Evolutionary conservation across 2,888 invertebrate genomes (phyloP), one percentile per base, ranked within the genome.

Genomic region (Ichneumon xanthorius): DNA sequence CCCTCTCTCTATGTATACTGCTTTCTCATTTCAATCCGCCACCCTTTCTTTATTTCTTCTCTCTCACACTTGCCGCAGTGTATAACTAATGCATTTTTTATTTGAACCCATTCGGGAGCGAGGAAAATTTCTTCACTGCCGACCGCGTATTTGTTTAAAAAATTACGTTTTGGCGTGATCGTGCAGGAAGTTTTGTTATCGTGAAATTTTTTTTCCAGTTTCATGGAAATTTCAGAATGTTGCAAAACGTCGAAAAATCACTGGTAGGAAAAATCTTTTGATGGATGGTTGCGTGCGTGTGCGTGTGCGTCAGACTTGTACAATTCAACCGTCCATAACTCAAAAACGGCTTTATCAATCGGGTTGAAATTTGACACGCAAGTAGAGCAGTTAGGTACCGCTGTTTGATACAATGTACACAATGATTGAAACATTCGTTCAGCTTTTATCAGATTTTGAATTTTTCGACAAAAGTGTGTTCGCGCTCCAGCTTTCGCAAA

Each of bases 21-120:
- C 48, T 73, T 73, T 40, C 75, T 71, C 80, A 11, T 55, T 76
- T 33, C 50, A n/a, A 16, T 14, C 14, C 58, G 63, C 50, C 45
- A 65, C 58, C 30, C 61, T 11, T 50, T 61, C 45, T 45, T n/a
- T 14, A 6, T 19, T 79, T 65, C 48, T 72, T 73, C 48, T 50
- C 70, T 14, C 61, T 0, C 37, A 5, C 50, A 19, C 61, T 71
- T 53, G 50, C 33, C 71, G 14, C 58, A 22, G 22, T 50, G 63
- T 50, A 37, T 76, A 76, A 76, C 63, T 65, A 65, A 22, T 33
- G 33, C 63, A 22, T 50, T 75, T 63, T 75, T 30, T 61, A 48
- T 63, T n/a, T 65, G 14, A 14, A 45, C n/a, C 7, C 30, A 65
- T 65, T 33, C 33, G 6, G n/a, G 37, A 48, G 30, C 19, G 7